Conservation (phyloP, 2,113 vertebrate species). For the Hippocampus zosterae region DNA sequence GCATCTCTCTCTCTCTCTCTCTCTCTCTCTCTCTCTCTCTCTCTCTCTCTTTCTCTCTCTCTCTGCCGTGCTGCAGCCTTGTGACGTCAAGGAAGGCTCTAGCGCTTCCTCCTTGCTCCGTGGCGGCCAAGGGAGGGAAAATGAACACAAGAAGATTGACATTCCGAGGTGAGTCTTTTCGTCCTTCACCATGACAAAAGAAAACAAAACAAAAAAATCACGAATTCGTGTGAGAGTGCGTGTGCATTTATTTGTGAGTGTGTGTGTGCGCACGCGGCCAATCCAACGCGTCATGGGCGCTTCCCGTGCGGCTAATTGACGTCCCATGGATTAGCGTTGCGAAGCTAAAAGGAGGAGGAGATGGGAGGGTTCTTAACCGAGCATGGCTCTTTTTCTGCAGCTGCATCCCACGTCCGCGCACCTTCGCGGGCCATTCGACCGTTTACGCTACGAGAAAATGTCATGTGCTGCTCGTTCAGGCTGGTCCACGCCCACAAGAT, state of each 20-base stretch:
- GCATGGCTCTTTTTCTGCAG: neutral
- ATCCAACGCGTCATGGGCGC: slow-evolving; percentile 8
- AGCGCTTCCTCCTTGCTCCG: slow-evolving; percentile 67
- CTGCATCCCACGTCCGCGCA: neutral
- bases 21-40: slow-evolving; percentile 9
- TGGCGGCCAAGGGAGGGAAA: slow-evolving; percentile 55
- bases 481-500: slow-evolving; percentile 6
- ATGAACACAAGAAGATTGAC: slow-evolving; percentile 58
- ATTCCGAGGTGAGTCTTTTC: slow-evolving; percentile 67
- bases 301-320: neutral
- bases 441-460: neutral
- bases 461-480: slow-evolving; percentile 4
- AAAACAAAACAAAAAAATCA: neutral
- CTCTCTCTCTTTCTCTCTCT: slow-evolving; percentile 43
- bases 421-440: neutral
- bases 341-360: slow-evolving; percentile 5
- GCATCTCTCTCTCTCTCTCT: slow-evolving; percentile 3
- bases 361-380: neutral
- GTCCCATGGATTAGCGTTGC: neutral
- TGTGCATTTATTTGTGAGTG: slow-evolving; percentile 1
- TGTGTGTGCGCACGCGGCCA: neutral
- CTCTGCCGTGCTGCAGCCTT: slow-evolving; percentile 63
- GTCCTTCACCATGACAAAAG: slow-evolving; percentile 17
- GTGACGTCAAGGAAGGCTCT: slow-evolving; percentile 73
- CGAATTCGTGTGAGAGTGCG: neutral